Evolutionary conservation across 2,113 vertebrate genomes (phyloP).

Genomic region (Tupaia chinensis): DNA sequence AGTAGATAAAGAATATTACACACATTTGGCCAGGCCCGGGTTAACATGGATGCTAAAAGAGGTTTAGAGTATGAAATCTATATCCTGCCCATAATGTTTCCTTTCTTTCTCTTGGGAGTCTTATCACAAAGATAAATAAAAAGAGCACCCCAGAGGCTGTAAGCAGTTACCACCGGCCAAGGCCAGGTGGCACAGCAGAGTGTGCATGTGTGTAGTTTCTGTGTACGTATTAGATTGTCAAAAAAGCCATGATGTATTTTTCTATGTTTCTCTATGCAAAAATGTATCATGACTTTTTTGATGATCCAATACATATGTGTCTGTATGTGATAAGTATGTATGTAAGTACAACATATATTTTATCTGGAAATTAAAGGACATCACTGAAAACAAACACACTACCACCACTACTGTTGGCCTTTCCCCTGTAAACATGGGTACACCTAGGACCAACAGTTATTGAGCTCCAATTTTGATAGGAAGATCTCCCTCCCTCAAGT

Average conservation of each 20-base stretch:
- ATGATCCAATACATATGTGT: background rate
- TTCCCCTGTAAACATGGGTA: background rate
- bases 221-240: background rate
- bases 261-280: no score
- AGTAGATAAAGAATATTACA: background rate
- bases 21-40: background rate
- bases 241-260: no score
- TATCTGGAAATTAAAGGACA: background rate
- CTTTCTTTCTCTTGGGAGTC: background rate
- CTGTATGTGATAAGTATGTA: background rate
- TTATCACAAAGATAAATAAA: background rate
- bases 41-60: background rate
- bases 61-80: background rate
- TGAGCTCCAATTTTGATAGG: background rate
- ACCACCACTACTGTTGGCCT: background rate
- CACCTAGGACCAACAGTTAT: background rate
- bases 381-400: background rate
- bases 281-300: no score
- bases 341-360: background rate
- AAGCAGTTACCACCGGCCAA: background rate
- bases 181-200: background rate
- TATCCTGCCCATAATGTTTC: background rate
- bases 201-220: background rate
- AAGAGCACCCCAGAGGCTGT: background rate
- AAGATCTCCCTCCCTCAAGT: background rate